Evolutionary conservation across 2,797 vertebrate species (phyloP).

Genomic region (Hybognathus amarus): DNA sequence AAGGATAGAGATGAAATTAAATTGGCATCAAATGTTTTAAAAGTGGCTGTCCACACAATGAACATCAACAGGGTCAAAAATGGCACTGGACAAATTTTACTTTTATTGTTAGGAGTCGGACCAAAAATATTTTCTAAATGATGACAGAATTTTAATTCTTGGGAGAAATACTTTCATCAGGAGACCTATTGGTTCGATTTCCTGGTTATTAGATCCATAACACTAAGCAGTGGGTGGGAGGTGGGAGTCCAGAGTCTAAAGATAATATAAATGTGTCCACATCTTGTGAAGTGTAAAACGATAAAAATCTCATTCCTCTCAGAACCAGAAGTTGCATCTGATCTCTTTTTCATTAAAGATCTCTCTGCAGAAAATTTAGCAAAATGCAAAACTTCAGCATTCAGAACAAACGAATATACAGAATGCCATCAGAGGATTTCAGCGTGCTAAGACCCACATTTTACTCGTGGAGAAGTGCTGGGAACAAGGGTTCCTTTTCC

Average conservation of each 20-base stretch:
- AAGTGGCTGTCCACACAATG: neutral
- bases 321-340: neutral
- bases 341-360: neutral
- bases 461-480: neutral
- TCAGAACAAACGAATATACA: conserved; percentile 11
- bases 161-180: neutral
- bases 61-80: neutral
- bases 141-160: neutral
- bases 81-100: too few species aligned
- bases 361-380: neutral
- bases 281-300: neutral
- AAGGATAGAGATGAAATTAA: neutral
- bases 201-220: neutral
- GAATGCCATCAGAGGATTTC: conserved; percentile 22
- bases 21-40: neutral
- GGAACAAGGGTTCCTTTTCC: neutral
- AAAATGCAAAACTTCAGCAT: conserved; percentile 19
- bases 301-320: conserved; percentile 11
- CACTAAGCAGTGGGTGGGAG: neutral
- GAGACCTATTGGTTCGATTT: neutral
- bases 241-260: conserved; percentile 35
- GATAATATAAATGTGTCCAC: conserved; percentile 8
- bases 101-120: neutral
- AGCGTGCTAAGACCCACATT: neutral
- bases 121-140: neutral